These are phyloP conservation scores for Danaus plexippus DNA, from an alignment of 1,140 invertebrate species.

Conservation along the genomic window DNA sequence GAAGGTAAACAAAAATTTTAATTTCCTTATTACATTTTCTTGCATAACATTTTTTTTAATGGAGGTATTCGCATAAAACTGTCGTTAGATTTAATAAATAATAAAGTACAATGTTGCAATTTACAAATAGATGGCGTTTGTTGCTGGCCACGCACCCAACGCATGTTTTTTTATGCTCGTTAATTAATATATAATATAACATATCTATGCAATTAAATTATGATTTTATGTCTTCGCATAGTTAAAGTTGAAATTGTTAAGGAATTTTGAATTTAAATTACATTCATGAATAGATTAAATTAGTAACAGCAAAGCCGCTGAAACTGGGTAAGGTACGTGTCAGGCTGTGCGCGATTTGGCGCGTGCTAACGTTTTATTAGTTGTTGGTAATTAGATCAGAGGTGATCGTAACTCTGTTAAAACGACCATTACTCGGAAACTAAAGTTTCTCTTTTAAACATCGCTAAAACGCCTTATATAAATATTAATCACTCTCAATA, in stretches of 20 bases:
- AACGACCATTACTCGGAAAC: conserved; percentile 14
- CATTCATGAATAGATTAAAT: too few species aligned
- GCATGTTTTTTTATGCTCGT: too few species aligned
- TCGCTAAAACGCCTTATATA: too few species aligned
- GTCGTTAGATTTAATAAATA: conserved; percentile 1
- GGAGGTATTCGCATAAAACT: neutral
- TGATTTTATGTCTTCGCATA: too few species aligned
- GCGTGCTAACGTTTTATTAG: conserved; percentile 12
- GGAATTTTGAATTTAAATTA: too few species aligned
- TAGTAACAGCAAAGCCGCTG: too few species aligned
- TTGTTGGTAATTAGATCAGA: conserved; percentile 12
- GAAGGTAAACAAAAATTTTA: conserved; percentile 1
- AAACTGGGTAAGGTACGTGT: too few species aligned
- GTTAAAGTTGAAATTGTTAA: too few species aligned
- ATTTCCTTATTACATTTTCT: conserved; percentile 9
- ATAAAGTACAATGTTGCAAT: conserved; percentile 11
- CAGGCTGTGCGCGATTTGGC: conserved; percentile 3
- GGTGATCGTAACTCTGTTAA: conserved; percentile 9
- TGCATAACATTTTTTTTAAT: neutral
- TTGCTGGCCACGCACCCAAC: too few species aligned
- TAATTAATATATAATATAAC: too few species aligned
- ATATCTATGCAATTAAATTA: too few species aligned
- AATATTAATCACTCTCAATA: too few species aligned
- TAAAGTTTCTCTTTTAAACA: conserved; percentile 13
- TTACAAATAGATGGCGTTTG: conserved; percentile 9